These are phyloP conservation scores for Sminthurides bifidus DNA, from an alignment of 1,140 invertebrate species.

Conservation along the genomic window DNA sequence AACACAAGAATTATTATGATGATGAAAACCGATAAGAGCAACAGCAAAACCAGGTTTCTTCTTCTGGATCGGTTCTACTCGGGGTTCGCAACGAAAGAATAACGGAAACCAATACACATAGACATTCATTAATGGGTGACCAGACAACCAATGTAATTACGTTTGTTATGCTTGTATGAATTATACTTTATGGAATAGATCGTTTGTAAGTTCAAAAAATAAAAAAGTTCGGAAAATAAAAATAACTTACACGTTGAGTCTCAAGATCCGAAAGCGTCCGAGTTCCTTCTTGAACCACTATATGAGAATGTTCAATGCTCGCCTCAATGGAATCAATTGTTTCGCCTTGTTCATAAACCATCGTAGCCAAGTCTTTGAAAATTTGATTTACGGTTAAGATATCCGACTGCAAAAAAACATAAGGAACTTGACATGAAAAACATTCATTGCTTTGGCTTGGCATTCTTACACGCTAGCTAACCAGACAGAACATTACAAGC, in stretches of 20 bases:
- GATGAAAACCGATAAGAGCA: no score
- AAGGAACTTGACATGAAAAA: no score
- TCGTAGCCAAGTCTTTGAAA: conserved; percentile 89
- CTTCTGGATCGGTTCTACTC: no score
- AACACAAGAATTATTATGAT: no score
- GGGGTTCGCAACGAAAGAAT: no score
- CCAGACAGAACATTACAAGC: not conserved
- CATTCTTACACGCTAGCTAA: not conserved
- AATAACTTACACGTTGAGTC: conserved; percentile 53
- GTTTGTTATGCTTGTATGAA: not conserved
- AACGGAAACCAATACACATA: no score
- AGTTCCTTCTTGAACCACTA: conserved; percentile 69
- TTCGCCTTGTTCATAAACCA: conserved; percentile 96
- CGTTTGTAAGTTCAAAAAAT: not conserved
- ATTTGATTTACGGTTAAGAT: conserved; percentile 95
- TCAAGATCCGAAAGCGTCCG: conserved; percentile 68
- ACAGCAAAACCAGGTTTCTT: no score
- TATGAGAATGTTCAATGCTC: conserved; percentile 77
- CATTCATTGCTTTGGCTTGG: no score
- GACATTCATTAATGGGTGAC: no score
- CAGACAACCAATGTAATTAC: conserved; percentile 19
- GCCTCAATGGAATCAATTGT: conserved; percentile 94
- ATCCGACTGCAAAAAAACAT: conserved; percentile 57
- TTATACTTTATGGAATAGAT: conserved; percentile 19
- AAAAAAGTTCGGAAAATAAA: conserved; percentile 4